Evolutionary conservation across 2,888 invertebrate genomes (phyloP).

Genomic region (Anodontia alba): DNA sequence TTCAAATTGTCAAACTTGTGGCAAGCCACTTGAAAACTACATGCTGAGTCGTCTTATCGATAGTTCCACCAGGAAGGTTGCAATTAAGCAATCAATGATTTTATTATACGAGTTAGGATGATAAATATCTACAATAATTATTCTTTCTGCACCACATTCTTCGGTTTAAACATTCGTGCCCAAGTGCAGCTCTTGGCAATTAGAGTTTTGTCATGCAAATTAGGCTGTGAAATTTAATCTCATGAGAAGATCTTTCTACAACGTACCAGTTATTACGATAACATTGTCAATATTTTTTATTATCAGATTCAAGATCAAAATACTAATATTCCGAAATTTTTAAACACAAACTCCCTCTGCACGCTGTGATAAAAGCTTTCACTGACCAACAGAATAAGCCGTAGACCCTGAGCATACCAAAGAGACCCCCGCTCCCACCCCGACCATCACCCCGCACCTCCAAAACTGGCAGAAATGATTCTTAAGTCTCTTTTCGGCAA

Average conservation of each 20-base stretch:
- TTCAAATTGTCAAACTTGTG: neutral
- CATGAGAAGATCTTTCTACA: neutral
- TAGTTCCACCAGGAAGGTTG: neutral
- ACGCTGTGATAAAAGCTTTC: too few relatives aligned
- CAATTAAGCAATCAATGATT: neutral
- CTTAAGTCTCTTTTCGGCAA: too few relatives aligned
- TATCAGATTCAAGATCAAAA: too few relatives aligned
- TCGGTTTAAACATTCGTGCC: neutral
- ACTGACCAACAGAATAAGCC: too few relatives aligned
- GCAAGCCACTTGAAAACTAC: neutral
- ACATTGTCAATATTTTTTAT: neutral
- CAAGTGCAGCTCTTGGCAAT: neutral
- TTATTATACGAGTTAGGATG: neutral
- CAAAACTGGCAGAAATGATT: too few relatives aligned
- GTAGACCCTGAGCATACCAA: too few relatives aligned
- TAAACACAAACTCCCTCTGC: too few relatives aligned
- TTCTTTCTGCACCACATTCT: neutral
- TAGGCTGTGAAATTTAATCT: neutral
- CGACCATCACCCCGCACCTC: too few relatives aligned
- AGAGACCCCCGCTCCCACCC: too few relatives aligned
- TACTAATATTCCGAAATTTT: too few relatives aligned
- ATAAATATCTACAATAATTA: neutral
- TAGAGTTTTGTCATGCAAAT: neutral
- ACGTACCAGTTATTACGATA: neutral
- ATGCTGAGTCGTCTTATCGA: neutral